A percentile compares a stretch with the other conserved stretches of the same genome.
Conservation (phyloP, 2,797 vertebrate species). For the Novumbra hubbsi region DNA sequence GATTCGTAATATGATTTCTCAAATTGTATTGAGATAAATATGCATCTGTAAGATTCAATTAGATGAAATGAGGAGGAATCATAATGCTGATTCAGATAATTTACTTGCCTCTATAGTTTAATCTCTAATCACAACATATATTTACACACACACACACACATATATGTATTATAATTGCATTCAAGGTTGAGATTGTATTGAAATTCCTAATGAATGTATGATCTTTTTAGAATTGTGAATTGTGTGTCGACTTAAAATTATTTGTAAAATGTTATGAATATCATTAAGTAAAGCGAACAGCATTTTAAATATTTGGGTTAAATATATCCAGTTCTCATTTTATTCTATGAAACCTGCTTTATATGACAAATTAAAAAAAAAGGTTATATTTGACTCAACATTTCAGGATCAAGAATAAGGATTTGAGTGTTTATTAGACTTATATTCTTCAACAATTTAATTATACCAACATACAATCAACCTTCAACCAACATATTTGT, state of each 20-base stretch:
- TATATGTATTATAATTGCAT: not conserved
- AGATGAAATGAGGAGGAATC: not conserved
- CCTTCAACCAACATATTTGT: no score
- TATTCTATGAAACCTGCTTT: no score
- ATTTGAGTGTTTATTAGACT: no score
- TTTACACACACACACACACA: no score
- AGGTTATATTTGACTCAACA: no score
- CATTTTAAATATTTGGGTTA: no score
- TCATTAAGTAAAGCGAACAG: no score
- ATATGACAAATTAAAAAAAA: no score
- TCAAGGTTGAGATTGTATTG: not conserved
- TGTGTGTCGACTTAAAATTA: not conserved
- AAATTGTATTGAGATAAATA: not conserved
- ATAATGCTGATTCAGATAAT: not conserved
- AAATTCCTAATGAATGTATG: not conserved
- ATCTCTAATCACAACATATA: not conserved
- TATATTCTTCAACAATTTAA: no score
- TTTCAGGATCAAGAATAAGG: no score
- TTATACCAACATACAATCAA: no score
- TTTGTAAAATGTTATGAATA: not conserved
- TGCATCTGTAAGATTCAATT: not conserved
- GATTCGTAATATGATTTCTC: not conserved
- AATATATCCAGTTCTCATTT: no score
- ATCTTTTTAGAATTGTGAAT: not conserved
- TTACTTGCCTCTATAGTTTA: not conserved